Percentiles rank a stretch among this genome's conserved stretches.
Evolutionary conservation across 2,113 vertebrate species (phyloP).

Genomic region (Cinclus mexicanus): DNA sequence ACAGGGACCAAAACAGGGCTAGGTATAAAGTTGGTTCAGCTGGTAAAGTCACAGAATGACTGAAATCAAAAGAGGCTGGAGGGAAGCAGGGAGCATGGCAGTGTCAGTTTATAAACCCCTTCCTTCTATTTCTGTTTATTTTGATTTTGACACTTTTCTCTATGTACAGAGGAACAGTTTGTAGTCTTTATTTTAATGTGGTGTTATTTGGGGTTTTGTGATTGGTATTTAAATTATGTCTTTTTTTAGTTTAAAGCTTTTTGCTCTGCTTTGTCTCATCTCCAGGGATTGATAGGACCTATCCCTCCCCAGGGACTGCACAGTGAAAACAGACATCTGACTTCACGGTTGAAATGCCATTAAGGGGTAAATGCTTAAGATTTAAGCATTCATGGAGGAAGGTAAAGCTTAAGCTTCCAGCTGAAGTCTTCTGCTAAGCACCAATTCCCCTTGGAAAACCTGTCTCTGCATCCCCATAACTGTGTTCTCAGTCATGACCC

Average conservation of each 20-base stretch:
- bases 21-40: accelerated
- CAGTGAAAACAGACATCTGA: background rate
- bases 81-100: background rate
- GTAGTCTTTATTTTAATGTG: background rate
- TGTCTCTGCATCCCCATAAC: background rate
- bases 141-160: background rate
- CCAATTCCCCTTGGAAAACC: background rate
- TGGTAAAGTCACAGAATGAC: background rate
- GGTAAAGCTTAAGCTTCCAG: background rate
- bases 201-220: background rate
- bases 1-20: background rate
- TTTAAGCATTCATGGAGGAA: background rate
- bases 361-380: background rate
- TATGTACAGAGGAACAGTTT: background rate
- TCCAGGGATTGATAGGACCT: background rate
- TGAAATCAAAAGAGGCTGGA: background rate
- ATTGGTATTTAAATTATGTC: background rate
- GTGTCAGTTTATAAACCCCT: background rate
- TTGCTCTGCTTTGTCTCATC: background rate
- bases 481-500: background rate
- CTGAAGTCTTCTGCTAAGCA: background rate
- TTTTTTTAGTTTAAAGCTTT: background rate
- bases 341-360: background rate
- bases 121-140: background rate
- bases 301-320: background rate